Percentiles rank a stretch among this genome's conserved stretches.
Conservation (phyloP, 2,113 vertebrate genomes). For the Clupea harengus region DNA sequence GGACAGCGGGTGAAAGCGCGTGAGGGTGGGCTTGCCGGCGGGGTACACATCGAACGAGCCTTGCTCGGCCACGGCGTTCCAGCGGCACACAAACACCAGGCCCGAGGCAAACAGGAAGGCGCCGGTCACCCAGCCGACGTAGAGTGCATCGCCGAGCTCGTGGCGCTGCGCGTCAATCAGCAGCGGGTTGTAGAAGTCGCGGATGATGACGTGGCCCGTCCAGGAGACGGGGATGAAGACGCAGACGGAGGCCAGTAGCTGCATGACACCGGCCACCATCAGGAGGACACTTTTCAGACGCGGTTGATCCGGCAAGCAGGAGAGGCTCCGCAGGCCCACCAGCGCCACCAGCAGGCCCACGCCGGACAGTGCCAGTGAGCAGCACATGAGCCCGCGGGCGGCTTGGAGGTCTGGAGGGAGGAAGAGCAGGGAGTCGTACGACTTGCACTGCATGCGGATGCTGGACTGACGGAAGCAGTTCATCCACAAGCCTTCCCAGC, state of each 20-base stretch:
- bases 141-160: constrained; percentile 76
- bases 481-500: constrained; percentile 93
- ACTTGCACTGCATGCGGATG: constrained; percentile 74
- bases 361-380: constrained; percentile 57
- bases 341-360: constrained; percentile 73
- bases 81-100: constrained; percentile 61
- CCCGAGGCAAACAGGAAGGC: constrained; percentile 67
- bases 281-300: constrained; percentile 37
- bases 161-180: constrained; percentile 70
- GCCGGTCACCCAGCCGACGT: constrained; percentile 74
- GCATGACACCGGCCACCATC: constrained; percentile 43
- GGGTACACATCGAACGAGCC: constrained; percentile 47
- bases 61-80: constrained; percentile 44
- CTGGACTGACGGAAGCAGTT: constrained; percentile 74
- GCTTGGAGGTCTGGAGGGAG: constrained; percentile 70
- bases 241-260: constrained; percentile 48
- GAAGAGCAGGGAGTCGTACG: constrained; percentile 71
- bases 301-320: constrained; percentile 57
- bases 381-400: constrained; percentile 76
- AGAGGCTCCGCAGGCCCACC: constrained; percentile 66
- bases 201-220: constrained; percentile 52
- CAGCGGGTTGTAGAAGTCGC: constrained; percentile 72
- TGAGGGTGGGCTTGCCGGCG: constrained; percentile 19
- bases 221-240: constrained; percentile 58
- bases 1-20: constrained; percentile 52